Conservation (phyloP, 2,113 vertebrate species). For the Hoplias malabaricus region DNA sequence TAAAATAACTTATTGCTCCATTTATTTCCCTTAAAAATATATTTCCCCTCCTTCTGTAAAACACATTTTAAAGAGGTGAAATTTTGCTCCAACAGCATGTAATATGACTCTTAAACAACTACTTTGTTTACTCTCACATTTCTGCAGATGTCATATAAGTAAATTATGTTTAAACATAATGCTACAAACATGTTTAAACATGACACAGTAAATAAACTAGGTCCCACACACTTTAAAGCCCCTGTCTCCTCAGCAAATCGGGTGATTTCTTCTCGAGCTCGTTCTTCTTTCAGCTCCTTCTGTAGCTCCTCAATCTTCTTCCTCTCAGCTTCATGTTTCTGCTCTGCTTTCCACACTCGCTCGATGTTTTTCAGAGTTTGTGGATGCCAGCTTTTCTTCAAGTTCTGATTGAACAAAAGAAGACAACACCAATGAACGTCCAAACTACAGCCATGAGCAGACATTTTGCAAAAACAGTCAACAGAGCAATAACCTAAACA, state of each 20-base stretch:
- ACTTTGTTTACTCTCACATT: no score
- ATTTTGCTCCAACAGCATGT: no score
- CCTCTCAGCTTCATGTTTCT: constrained; percentile 89
- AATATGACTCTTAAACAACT: no score
- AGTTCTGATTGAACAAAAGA: constrained; percentile 73
- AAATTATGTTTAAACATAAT: no score
- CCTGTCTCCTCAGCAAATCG: constrained; percentile 86
- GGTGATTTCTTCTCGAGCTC: constrained; percentile 92
- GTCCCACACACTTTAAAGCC: constrained; percentile 79
- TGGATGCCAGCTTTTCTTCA: constrained; percentile 99
- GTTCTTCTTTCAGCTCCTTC: constrained; percentile 89
- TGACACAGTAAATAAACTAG: background rate
- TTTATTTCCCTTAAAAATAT: no score
- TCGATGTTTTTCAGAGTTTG: constrained; percentile 98
- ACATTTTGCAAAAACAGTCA: no score
- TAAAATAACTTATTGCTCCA: no score
- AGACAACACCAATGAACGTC: rapidly evolving
- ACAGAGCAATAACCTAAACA: no score
- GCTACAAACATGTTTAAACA: no score
- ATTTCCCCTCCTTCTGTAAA: no score
- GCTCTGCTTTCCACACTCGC: constrained; percentile 97
- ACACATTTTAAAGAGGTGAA: no score
- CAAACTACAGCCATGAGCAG: background rate
- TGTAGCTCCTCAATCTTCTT: constrained; percentile 98
- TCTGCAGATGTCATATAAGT: no score